Evolutionary conservation across 2,797 vertebrate species (phyloP), one percentile per base, ranked within the genome.

Genomic region (Glossophaga mutica): DNA sequence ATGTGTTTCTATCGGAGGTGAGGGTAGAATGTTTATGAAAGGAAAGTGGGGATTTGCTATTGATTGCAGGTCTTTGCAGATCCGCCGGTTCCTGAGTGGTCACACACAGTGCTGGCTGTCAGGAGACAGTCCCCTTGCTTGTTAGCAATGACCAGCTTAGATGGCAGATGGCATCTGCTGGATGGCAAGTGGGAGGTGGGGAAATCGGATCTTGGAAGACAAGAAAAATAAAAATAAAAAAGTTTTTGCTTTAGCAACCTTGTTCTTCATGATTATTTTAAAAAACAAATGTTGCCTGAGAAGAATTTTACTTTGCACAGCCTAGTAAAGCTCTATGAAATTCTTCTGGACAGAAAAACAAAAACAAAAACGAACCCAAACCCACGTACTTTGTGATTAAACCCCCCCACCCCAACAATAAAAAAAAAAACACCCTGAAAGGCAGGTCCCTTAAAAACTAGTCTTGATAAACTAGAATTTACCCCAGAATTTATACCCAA

Each of bases 271-370:
- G 97, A 98, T 97, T 96, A 94, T 82, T 97, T 78, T 95, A 96
- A 98, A 97, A 73, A 96, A 83, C 95, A 98, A 83, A 98, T 98
- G 98, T 98, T 98, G 98, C 98, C 98, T 98, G 98, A 97, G 98
- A 98, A 98, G 98, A 98, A 98, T 98, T 98, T 98, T 98, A 98
- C 98, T 98, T 98, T 98, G 98, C 97, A 98, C 98, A 98, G 98
- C 97, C 98, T 97, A 93, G 97, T 98, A 98, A 98, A 98, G 98
- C 98, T 97, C 95, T 98, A 98, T 98, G 98, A 98, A 98, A 98
- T 98, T 98, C 98, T 98, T 98, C 98, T 97, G 97, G 98, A 98
- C 97, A 95, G 98, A 97, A 93, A 98, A 98, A 96, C 42, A 93
- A 88, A 96, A 95, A 76, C 57, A 70, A 94, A 79, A 96, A 93